Percentiles rank a stretch among this genome's conserved stretches.
These are phyloP conservation scores for Platorchestia sp. DNA, from an alignment of 1,140 invertebrate species.

Conservation along the genomic window DNA sequence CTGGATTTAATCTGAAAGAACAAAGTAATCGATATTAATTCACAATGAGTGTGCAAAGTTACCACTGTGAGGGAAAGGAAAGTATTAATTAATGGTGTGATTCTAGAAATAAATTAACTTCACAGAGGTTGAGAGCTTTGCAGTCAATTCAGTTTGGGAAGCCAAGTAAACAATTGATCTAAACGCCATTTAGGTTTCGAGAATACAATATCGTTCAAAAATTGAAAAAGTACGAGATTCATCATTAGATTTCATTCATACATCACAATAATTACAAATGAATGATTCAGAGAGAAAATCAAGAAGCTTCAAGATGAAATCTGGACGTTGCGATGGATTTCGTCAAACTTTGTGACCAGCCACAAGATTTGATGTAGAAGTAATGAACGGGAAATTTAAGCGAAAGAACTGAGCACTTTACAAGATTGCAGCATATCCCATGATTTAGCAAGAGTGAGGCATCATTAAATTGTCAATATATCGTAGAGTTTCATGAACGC, in stretches of 20 bases:
- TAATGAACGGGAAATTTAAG: not conserved
- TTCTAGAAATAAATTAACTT: not conserved
- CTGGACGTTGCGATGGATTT: not conserved
- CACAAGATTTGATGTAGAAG: not conserved
- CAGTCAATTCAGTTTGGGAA: too few relatives aligned
- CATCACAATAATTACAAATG: not conserved
- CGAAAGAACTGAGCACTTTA: too few relatives aligned
- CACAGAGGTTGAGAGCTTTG: not conserved
- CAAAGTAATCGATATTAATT: not conserved
- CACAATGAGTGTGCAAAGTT: not conserved
- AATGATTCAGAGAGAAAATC: not conserved
- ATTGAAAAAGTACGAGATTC: not conserved
- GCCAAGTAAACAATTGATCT: not conserved
- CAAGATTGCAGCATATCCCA: too few relatives aligned
- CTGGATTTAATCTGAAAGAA: conserved; percentile 59
- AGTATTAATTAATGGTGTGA: not conserved
- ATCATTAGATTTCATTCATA: not conserved
- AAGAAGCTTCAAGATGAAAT: not conserved
- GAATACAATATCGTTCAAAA: not conserved
- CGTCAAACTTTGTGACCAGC: not conserved
- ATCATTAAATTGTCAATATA: too few relatives aligned
- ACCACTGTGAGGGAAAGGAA: not conserved
- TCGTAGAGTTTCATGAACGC: too few relatives aligned
- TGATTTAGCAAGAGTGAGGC: too few relatives aligned
- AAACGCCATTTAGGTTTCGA: not conserved